Evolutionary conservation across 2,888 invertebrate species (phyloP), one percentile per base, ranked within the genome.

Genomic region (Tachina grossa): DNA sequence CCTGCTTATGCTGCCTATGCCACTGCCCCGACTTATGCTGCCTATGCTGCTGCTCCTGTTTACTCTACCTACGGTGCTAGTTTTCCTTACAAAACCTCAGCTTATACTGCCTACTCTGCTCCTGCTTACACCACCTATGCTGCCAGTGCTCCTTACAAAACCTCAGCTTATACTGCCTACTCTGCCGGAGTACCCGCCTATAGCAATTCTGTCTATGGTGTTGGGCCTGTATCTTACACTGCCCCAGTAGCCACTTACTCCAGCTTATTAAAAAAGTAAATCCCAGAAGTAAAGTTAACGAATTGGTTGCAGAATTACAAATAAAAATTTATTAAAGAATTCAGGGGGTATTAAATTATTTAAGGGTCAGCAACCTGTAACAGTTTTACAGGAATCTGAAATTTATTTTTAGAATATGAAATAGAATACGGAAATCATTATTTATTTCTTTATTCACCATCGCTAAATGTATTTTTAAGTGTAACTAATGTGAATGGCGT

Each of bases 101-200:
- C 86, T 69, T 79, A 87, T 71, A 78, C 89, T 4, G 47, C 88
- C 10, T 85, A 88, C 83, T 68, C 87, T 39, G 86, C 87, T 16
- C 83, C 85, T 41, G 57, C 80, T 39, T 84, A 79, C 41, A 63
- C 86, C 55, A 84, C 87, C 1, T 88, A 87, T 43, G 80, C 87
- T 39, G 87, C 87, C 31, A 31, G 31, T 31, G 84, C 84, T 9
- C 84, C 75, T 61, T 83, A 84, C 39, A 55, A 85, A 5, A 84
- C 85, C 9, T 77, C 84, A 5, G 72, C 86, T 71, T 79, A 87
- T 71, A 79, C 89, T 3, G 45, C 88, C 10, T 85, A 88, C 83
- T 68, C 87, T 39, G 86, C 87, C 31, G 85, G 75, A n/a, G 88
- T 89, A 41, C 88, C 90, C 0, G 72, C 87, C 5, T 88, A 84